These are phyloP conservation scores for Melanotaenia duboulayi DNA, from an alignment of 2,113 vertebrate genomes.

Conservation along the genomic window DNA sequence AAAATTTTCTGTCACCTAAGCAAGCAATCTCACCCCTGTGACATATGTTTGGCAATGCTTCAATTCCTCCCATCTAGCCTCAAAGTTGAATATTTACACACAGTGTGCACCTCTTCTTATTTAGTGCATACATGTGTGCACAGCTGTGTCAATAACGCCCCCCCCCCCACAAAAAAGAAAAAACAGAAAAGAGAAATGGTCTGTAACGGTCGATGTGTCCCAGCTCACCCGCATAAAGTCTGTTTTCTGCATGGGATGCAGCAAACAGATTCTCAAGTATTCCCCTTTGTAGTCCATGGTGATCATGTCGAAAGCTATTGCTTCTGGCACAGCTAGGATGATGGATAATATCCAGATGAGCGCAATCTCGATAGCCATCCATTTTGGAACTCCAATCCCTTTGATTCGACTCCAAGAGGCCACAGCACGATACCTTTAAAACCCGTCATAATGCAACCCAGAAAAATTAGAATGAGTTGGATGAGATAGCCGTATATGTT, in stretches of 20 bases:
- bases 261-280: conserved; percentile 88
- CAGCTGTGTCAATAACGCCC: conserved; percentile 50
- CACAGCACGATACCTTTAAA: conserved; percentile 91
- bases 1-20: conserved; percentile 3
- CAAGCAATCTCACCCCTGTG: neutral
- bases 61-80: neutral
- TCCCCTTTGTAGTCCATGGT: conserved; percentile 89
- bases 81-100: conserved; percentile 9
- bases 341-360: conserved; percentile 95
- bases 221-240: conserved; percentile 90
- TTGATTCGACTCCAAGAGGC: conserved; percentile 96
- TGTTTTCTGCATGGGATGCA: conserved; percentile 88
- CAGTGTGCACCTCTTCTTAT: conserved; percentile 10
- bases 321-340: conserved; percentile 92
- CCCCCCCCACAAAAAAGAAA: neutral
- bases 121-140: neutral
- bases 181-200: neutral
- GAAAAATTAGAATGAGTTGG: neutral
- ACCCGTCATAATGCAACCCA: neutral
- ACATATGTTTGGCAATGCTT: conserved; percentile 3
- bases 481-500: neutral
- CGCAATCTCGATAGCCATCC: conserved; percentile 93
- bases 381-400: conserved; percentile 93
- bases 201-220: neutral
- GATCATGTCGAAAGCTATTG: conserved; percentile 93